phyloP scores from a whole-genome alignment of 2,888 invertebrate species.

The Nomada fucata region DNA sequence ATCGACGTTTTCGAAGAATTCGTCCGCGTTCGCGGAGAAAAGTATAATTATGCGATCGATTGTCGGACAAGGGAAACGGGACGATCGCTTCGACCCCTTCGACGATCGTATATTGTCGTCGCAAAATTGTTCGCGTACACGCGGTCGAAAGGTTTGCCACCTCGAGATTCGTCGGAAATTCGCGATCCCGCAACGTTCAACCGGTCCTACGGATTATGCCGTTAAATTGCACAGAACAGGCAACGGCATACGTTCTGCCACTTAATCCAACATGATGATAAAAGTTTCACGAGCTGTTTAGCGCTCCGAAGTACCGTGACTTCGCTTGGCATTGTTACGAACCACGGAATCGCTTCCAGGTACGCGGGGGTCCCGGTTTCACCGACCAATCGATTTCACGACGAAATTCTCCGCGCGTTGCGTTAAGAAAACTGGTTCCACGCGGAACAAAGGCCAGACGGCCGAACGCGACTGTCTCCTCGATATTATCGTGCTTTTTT shows the following conservation, averaged over 20 bases:
- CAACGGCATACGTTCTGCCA: slow-evolving; percentile 39
- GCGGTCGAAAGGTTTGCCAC: slow-evolving; percentile 8
- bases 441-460: slow-evolving; percentile 35
- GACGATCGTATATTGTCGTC: neutral
- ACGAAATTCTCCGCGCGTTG: slow-evolving; percentile 33
- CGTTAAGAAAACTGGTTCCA: slow-evolving; percentile 44
- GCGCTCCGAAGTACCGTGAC: neutral
- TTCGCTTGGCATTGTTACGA: slow-evolving; percentile 19
- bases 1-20: slow-evolving; percentile 48
- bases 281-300: slow-evolving; percentile 12
- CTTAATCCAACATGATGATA: slow-evolving; percentile 12
- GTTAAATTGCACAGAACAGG: slow-evolving; percentile 56
- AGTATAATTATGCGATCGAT: neutral
- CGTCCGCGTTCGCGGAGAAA: slow-evolving; percentile 5
- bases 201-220: slow-evolving; percentile 46
- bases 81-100: neutral
- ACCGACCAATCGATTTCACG: slow-evolving; percentile 44
- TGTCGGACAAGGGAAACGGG: neutral
- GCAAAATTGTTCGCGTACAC: neutral
- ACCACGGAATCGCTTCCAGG: slow-evolving; percentile 19
- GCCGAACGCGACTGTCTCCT: neutral
- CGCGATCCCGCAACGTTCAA: slow-evolving; percentile 38
- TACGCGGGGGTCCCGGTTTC: slow-evolving; percentile 12
- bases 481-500: slow-evolving; percentile 34
- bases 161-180: slow-evolving; percentile 63